Evolutionary conservation across 2,113 vertebrate genomes (phyloP).

Genomic region (Garra rufa): DNA sequence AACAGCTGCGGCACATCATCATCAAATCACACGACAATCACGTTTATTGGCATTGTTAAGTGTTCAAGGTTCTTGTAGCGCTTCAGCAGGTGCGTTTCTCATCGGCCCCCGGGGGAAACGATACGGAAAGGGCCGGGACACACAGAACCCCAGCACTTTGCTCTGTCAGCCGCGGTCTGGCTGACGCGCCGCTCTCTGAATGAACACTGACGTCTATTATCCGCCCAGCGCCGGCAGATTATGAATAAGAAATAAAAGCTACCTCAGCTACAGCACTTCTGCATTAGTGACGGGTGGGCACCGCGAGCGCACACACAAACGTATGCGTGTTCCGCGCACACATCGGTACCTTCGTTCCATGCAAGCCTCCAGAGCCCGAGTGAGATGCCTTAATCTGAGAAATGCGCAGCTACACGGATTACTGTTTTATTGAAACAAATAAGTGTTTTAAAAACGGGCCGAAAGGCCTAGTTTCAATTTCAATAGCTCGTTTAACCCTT

Average conservation of each 20-base stretch:
- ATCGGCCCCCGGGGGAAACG: background rate
- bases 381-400: conserved; percentile 66
- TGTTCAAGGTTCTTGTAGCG: conserved; percentile 27
- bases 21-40: conserved; percentile 35
- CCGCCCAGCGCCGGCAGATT: conserved; percentile 79
- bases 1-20: conserved; percentile 40
- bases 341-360: conserved; percentile 65
- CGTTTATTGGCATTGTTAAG: conserved; percentile 47
- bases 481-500: conserved; percentile 83
- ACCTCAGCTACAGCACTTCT: conserved; percentile 84
- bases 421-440: conserved; percentile 77
- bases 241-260: conserved; percentile 94
- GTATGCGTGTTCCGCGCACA: too few relatives aligned
- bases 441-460: conserved; percentile 74
- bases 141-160: conserved; percentile 9
- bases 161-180: conserved; percentile 77
- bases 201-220: conserved; percentile 83
- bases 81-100: conserved; percentile 25
- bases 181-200: conserved; percentile 80
- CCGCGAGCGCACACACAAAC: conserved; percentile 54
- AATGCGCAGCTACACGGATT: conserved; percentile 60
- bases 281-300: conserved; percentile 77
- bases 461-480: conserved; percentile 78
- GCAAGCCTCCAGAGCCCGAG: conserved; percentile 63
- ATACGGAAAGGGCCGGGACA: background rate